These are phyloP conservation scores for Eurytoma adleriae DNA, from an alignment of 2,888 invertebrate species.

Conservation along the genomic window DNA sequence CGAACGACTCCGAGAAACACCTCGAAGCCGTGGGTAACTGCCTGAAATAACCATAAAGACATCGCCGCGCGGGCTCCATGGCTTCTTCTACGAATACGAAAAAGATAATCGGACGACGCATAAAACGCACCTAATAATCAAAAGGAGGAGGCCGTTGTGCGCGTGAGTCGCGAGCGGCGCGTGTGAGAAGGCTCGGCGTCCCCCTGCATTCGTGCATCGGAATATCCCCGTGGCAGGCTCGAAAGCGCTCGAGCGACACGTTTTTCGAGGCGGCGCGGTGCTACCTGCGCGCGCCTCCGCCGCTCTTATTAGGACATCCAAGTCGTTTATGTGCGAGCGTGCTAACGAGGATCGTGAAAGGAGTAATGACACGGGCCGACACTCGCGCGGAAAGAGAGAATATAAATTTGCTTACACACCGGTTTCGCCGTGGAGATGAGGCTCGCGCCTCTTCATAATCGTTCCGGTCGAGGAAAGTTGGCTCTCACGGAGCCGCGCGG, in stretches of 20 bases:
- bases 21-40: constrained; percentile 38
- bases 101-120: constrained; percentile 39
- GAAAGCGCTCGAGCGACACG: constrained; percentile 29
- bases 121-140: constrained; percentile 50
- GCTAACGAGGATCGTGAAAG: constrained; percentile 72
- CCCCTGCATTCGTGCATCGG: background rate
- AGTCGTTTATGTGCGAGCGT: constrained; percentile 62
- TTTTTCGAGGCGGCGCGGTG: constrained; percentile 39
- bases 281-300: constrained; percentile 48
- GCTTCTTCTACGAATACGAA: constrained; percentile 45
- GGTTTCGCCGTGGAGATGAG: constrained; percentile 64
- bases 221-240: constrained; percentile 9
- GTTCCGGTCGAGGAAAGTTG: constrained; percentile 60
- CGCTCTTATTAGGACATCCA: constrained; percentile 62
- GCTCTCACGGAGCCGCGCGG: constrained; percentile 46
- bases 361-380: constrained; percentile 72
- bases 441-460: constrained; percentile 60
- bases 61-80: constrained; percentile 3
- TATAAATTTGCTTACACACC: constrained; percentile 71
- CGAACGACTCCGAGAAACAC: constrained; percentile 45
- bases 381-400: constrained; percentile 44
- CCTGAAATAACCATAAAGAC: constrained; percentile 52
- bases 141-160: constrained; percentile 15
- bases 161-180: background rate
- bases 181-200: constrained; percentile 3